A percentile compares a stretch with the other conserved stretches of the same genome.
Conservation (phyloP, 2,797 vertebrate genomes). For the Simalia tracyae region DNA sequence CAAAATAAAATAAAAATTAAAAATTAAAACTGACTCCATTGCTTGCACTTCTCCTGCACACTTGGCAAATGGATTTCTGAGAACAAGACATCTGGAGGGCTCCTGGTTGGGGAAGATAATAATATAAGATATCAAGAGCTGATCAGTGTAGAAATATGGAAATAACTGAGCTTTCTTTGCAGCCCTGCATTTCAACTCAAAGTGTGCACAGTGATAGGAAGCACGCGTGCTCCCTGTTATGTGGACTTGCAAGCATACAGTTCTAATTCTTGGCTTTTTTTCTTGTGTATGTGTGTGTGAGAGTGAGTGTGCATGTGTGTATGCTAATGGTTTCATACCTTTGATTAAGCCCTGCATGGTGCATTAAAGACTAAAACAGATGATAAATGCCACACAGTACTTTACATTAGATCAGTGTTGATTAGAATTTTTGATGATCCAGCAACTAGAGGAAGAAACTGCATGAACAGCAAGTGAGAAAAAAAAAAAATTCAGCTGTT, state of each 20-base stretch:
- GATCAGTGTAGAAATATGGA: background rate
- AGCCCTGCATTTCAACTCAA: constrained; percentile 40
- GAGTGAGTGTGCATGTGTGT: constrained; percentile 37
- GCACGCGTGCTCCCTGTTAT: constrained; percentile 56
- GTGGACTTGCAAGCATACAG: constrained; percentile 55
- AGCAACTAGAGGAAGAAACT: constrained; percentile 66
- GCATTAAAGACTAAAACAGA: constrained; percentile 72
- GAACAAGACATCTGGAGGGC: background rate
- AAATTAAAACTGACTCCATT: background rate
- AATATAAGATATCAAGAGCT: background rate
- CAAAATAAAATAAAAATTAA: background rate
- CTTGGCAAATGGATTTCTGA: background rate
- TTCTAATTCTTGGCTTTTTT: constrained; percentile 65
- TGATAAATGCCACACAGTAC: constrained; percentile 73
- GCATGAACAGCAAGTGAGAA: constrained; percentile 61
- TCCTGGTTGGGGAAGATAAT: background rate
- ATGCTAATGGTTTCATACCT: constrained; percentile 72
- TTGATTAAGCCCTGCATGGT: constrained; percentile 76
- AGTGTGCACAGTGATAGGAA: constrained; percentile 17
- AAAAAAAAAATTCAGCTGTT: constrained; percentile 62
- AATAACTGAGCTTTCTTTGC: constrained; percentile 11
- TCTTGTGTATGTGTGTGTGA: background rate
- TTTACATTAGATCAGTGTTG: constrained; percentile 74
- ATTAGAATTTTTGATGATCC: constrained; percentile 75
- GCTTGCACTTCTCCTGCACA: background rate